A percentile compares a stretch with the other conserved stretches of the same genome.
Conservation (phyloP, 2,888 invertebrate genomes). For the Stomorhina lunata region DNA sequence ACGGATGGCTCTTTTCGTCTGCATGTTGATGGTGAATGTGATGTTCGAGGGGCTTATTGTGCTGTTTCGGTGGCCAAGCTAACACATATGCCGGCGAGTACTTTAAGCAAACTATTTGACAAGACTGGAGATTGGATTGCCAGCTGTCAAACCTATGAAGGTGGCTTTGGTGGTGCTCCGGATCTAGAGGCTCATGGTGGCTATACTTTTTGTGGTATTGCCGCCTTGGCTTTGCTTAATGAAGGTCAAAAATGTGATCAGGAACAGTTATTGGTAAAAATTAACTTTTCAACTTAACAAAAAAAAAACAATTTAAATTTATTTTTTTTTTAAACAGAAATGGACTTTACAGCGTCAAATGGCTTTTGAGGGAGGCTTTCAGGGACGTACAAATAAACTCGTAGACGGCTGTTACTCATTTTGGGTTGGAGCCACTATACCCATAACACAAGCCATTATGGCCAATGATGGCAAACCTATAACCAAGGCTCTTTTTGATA, state of each 20-base stretch:
- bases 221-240: slow-evolving; percentile 89
- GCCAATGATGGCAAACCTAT: slow-evolving; percentile 79
- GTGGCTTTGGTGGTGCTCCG: slow-evolving; percentile 96
- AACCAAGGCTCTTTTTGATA: slow-evolving; percentile 85
- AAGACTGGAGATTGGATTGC: slow-evolving; percentile 95
- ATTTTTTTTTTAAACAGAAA: slow-evolving; percentile 79
- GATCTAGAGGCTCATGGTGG: slow-evolving; percentile 99
- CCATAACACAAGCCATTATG: slow-evolving; percentile 89
- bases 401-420: slow-evolving; percentile 99
- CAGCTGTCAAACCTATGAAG: slow-evolving; percentile 98
- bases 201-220: slow-evolving; percentile 98
- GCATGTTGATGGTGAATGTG: slow-evolving; percentile 95
- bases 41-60: slow-evolving; percentile 98
- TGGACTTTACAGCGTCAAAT: slow-evolving; percentile 97
- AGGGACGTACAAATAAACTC: slow-evolving; percentile 98
- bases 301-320: background rate
- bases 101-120: slow-evolving; percentile 88
- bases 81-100: slow-evolving; percentile 84
- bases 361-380: slow-evolving; percentile 97
- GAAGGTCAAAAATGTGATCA: slow-evolving; percentile 76
- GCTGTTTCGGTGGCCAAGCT: slow-evolving; percentile 94
- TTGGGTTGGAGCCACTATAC: slow-evolving; percentile 98
- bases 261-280: slow-evolving; percentile 83
- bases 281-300: background rate
- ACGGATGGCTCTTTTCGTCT: slow-evolving; percentile 95